A percentile compares a stretch with the other conserved stretches of the same genome.
Evolutionary conservation across 1,140 invertebrate genomes (phyloP).

Genomic region (Condylostylus longicornis): DNA sequence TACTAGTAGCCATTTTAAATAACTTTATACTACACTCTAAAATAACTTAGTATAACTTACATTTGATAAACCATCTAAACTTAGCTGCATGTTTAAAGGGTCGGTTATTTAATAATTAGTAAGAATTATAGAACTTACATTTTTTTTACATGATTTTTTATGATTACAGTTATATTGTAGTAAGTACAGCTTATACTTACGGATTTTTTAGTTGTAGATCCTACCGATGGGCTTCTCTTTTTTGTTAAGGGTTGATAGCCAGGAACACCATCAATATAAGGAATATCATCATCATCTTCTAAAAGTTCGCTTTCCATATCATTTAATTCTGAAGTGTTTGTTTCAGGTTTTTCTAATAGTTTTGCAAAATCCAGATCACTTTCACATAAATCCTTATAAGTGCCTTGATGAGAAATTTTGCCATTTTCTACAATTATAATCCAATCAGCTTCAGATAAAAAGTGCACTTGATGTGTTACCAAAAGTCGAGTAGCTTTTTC

Average conservation of each 20-base stretch:
- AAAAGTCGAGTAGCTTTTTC: conserved; percentile 55
- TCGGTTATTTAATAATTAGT: too few relatives aligned
- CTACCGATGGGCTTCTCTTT: too few relatives aligned
- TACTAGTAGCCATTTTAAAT: too few relatives aligned
- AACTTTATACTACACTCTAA: background rate
- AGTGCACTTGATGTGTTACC: conserved; percentile 75
- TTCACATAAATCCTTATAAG: conserved; percentile 37
- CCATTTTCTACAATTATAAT: conserved; percentile 66
- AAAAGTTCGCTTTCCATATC: conserved; percentile 33
- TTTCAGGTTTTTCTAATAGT: conserved; percentile 31
- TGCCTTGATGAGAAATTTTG: conserved; percentile 38
- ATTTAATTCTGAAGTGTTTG: conserved; percentile 14
- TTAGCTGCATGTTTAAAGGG: too few relatives aligned
- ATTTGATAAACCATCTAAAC: too few relatives aligned
- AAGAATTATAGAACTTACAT: too few relatives aligned
- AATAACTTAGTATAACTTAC: too few relatives aligned
- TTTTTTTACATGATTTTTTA: too few relatives aligned
- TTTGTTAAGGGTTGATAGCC: conserved; percentile 23
- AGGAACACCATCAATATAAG: conserved; percentile 25
- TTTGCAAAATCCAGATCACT: conserved; percentile 41
- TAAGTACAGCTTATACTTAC: too few relatives aligned
- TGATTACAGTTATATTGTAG: too few relatives aligned
- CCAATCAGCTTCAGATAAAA: conserved; percentile 52
- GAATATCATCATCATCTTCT: conserved; percentile 31
- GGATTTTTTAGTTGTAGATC: too few relatives aligned